Base-by-base conservation (phyloP, 2,888 invertebrate species). In the Acrobasis suavella region DNA sequence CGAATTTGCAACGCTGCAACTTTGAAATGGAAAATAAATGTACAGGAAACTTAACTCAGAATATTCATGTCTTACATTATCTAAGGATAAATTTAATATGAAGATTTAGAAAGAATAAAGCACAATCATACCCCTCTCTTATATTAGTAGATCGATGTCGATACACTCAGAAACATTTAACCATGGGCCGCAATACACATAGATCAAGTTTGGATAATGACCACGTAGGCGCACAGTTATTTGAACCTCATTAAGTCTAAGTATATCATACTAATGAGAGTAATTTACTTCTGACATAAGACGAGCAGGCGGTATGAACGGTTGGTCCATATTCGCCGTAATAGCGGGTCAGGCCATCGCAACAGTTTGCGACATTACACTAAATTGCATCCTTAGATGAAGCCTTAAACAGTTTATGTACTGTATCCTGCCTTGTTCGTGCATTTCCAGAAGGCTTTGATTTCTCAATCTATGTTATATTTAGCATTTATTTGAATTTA, bases 341-440 rank as follows among this genome's bases (percentile, higher is more conserved):
- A 62, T 62, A 54, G 68, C 76, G 60, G 76, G 77, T 75, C 77
- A 74, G 72, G 72, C 69, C 70, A 16, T 14, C 32, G 62, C 62
- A 67, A 71, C 64, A 65, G 73, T 78, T 81, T 81, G 77, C 81
- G 75, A 80, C 80, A 80, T 72, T 71, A 74, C 65, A 72, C 65
- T 67, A 67, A 70, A 77, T 75, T 75, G 72, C 76, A 74, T 73
- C 72, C 73, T 72, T 72, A 72, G 74, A 77, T 69, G 71, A 72
- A 68, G 69, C 60, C 64, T 64, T 72, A 67, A 74, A 72, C 17
- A 55, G 14, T 39, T 16, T 56, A 38, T 15, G 38, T 22, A 46
- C 49, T 14, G 15, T 16, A 50, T 59, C 50, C 58, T 49, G 58
- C 50, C 9, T 10, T 14, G 42, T 42, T 46, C n/a, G 7, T n/a